These are phyloP conservation scores for Mythimna vitellina DNA, from an alignment of 2,888 invertebrate genomes.

Conservation along the genomic window DNA sequence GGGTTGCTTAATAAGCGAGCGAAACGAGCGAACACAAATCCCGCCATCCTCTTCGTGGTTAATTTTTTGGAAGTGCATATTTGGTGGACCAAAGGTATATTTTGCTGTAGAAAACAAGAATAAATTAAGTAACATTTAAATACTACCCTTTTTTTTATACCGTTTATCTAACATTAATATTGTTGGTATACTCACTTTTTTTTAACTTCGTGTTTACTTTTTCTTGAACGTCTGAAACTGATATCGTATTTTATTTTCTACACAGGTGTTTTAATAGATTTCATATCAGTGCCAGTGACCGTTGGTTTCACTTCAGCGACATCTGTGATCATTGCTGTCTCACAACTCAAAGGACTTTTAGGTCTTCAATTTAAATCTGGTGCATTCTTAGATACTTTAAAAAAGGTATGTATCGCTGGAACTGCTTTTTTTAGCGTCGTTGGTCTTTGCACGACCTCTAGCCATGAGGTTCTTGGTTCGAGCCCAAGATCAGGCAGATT, in stretches of 20 bases:
- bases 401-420: constrained; percentile 82
- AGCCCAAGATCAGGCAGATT: no score
- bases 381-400: constrained; percentile 94
- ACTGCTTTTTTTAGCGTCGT: not conserved
- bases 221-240: not conserved
- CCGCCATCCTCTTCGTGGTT: no score
- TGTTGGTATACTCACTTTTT: not conserved
- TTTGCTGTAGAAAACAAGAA: no score
- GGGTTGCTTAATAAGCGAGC: no score
- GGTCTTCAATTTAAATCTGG: constrained; percentile 94
- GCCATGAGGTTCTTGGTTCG: not conserved
- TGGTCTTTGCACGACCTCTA: no score
- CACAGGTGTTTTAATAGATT: constrained; percentile 96
- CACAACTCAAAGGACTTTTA: constrained; percentile 94
- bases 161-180: no score
- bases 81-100: no score
- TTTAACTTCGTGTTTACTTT: not conserved
- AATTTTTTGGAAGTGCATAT: no score
- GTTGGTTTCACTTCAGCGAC: constrained; percentile 98
- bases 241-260: constrained; percentile 16
- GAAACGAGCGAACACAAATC: no score
- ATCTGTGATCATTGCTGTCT: constrained; percentile 96
- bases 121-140: no score
- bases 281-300: constrained; percentile 97
- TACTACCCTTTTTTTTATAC: no score